Conservation (phyloP, 2,797 vertebrate genomes). For the Podarcis lilfordi region DNA sequence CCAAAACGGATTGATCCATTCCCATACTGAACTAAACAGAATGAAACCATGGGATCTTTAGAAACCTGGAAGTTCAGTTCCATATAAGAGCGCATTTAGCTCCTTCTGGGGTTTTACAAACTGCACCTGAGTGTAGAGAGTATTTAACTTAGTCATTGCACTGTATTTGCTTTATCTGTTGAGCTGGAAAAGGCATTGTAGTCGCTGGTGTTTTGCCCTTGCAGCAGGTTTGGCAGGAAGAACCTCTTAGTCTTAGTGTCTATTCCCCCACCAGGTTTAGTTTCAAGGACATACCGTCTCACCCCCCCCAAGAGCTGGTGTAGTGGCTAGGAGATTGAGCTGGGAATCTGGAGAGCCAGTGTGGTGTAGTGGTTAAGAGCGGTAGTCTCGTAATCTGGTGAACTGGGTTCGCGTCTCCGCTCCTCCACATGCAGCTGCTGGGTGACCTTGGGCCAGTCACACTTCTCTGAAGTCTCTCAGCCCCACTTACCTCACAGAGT, state of each 20-base stretch:
- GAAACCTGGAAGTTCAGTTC: neutral
- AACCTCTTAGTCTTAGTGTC: neutral
- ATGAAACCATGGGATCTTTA: neutral
- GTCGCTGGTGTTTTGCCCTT: neutral
- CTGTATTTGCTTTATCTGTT: neutral
- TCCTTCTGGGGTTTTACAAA: neutral
- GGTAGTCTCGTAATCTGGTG: too few species aligned
- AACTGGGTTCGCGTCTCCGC: too few species aligned
- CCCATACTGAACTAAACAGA: too few species aligned
- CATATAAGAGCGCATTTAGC: neutral
- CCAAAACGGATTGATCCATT: too few species aligned
- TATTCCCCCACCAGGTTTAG: neutral
- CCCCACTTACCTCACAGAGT: too few species aligned
- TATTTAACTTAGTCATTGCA: neutral
- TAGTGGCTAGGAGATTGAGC: neutral
- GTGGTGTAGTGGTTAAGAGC: too few species aligned
- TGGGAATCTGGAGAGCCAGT: neutral
- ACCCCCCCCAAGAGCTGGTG: neutral
- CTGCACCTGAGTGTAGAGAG: neutral
- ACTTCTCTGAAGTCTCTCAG: too few species aligned
- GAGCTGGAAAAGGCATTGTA: neutral
- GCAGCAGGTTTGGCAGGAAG: neutral
- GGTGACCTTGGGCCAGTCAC: too few species aligned
- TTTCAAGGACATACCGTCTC: neutral
- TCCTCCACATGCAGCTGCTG: too few species aligned